Conservation (phyloP, 1,140 invertebrate genomes). For the Drosophila novamexicana region DNA sequence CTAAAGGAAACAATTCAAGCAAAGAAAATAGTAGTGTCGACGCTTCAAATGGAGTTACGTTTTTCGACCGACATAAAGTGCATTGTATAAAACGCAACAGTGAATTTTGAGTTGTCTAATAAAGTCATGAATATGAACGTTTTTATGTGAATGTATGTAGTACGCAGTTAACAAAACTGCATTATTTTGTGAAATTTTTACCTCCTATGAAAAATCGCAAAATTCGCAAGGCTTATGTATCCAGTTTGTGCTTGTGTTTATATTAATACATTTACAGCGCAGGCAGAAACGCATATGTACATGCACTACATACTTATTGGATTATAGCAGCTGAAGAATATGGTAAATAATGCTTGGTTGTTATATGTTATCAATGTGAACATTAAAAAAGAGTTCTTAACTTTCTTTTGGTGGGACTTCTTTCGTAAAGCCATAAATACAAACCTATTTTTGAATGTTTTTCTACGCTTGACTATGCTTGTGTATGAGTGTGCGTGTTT, state of each 20-base stretch:
- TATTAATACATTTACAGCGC: slow-evolving; percentile 62
- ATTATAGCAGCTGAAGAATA: slow-evolving; percentile 59
- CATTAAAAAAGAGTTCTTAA: slow-evolving; percentile 29
- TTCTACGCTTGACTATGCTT: slow-evolving; percentile 30
- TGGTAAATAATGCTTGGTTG: slow-evolving; percentile 60
- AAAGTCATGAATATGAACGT: slow-evolving; percentile 33
- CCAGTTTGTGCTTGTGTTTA: slow-evolving; percentile 45
- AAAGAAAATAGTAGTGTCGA: slow-evolving; percentile 3
- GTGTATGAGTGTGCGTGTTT: slow-evolving; percentile 43
- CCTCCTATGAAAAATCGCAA: slow-evolving; percentile 46
- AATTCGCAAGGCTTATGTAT: slow-evolving; percentile 5
- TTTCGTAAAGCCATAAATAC: slow-evolving; percentile 29
- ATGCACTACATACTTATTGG: slow-evolving; percentile 66
- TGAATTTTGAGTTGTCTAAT: slow-evolving; percentile 58
- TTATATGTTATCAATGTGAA: slow-evolving; percentile 30
- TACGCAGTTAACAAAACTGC: slow-evolving; percentile 49
- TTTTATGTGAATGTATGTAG: slow-evolving; percentile 27
- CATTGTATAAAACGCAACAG: slow-evolving; percentile 20
- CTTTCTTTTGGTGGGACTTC: slow-evolving; percentile 34
- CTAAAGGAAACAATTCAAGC: neutral
- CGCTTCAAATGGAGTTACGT: slow-evolving; percentile 7
- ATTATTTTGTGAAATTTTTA: slow-evolving; percentile 62
- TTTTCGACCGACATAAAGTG: slow-evolving; percentile 22
- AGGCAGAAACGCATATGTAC: slow-evolving; percentile 39
- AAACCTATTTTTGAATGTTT: slow-evolving; percentile 28